Evolutionary conservation across 2,888 invertebrate genomes (phyloP).

Genomic region (Aradus depressus): DNA sequence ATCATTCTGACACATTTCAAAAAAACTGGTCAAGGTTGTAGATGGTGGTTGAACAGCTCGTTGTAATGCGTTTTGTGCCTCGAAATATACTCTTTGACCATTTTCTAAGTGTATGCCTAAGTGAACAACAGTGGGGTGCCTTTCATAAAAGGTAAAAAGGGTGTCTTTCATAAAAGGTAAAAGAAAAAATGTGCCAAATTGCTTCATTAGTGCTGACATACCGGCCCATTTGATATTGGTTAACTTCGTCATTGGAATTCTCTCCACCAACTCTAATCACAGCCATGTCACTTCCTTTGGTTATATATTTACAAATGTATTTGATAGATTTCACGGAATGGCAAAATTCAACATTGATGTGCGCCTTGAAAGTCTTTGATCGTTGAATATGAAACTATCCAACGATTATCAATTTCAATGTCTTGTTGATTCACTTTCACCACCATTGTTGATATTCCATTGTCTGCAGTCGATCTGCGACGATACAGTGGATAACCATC

Average conservation of each 20-base stretch:
- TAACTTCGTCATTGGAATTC: slow-evolving; percentile 29
- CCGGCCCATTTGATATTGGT: slow-evolving; percentile 29
- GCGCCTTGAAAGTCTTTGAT: slow-evolving; percentile 31
- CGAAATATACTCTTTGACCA: slow-evolving; percentile 32
- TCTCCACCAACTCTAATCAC: slow-evolving; percentile 12
- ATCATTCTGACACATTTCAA: slow-evolving; percentile 25
- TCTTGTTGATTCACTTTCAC: slow-evolving; percentile 7
- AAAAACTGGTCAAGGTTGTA: slow-evolving; percentile 30
- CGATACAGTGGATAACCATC: slow-evolving; percentile 33
- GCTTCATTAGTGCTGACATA: slow-evolving; percentile 33
- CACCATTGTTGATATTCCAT: slow-evolving; percentile 25
- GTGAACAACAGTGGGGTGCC: slow-evolving; percentile 31
- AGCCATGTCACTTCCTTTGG: slow-evolving; percentile 27
- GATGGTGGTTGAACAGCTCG: slow-evolving; percentile 13
- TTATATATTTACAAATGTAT: slow-evolving; percentile 36
- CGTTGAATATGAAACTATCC: slow-evolving; percentile 27
- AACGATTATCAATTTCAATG: slow-evolving; percentile 29
- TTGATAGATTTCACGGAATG: too few relatives aligned
- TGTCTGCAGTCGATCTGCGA: slow-evolving; percentile 21
- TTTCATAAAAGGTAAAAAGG: slow-evolving; percentile 34
- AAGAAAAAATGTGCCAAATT: slow-evolving; percentile 32
- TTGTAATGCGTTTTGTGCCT: slow-evolving; percentile 22
- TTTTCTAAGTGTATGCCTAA: slow-evolving; percentile 33
- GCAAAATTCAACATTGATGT: slow-evolving; percentile 34
- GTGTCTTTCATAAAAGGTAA: too few relatives aligned